Conservation (phyloP, 2,888 invertebrate genomes). For the Heteromyza rotundicornis region DNA sequence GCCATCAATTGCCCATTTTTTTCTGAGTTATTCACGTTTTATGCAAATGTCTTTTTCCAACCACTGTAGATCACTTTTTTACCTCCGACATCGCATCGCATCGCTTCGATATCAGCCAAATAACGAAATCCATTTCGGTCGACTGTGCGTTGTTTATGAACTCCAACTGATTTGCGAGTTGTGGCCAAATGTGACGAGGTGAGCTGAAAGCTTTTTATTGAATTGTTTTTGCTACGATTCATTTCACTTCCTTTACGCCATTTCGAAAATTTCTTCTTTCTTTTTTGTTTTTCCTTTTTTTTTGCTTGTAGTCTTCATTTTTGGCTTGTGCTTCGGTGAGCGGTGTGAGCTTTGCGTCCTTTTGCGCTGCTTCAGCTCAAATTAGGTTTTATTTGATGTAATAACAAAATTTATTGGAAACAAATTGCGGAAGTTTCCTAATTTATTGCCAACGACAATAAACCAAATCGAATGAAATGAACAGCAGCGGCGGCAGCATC, state of each 20-base stretch:
- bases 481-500: conserved; percentile 2
- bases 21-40: too few relatives aligned
- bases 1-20: too few relatives aligned
- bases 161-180: conserved; percentile 16
- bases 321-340: conserved; percentile 7
- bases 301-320: neutral
- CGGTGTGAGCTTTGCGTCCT: conserved; percentile 10
- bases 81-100: neutral
- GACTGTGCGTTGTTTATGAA: neutral
- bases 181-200: neutral
- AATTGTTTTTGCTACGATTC: conserved; percentile 22
- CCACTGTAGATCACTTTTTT: too few relatives aligned
- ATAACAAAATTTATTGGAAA: conserved; percentile 36
- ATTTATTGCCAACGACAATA: conserved; percentile 33
- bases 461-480: conserved; percentile 24
- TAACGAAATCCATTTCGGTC: conserved; percentile 10
- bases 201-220: conserved; percentile 16
- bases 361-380: conserved; percentile 15
- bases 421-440: conserved; percentile 35
- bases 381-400: conserved; percentile 33
- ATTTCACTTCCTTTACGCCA: conserved; percentile 17
- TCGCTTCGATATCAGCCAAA: neutral
- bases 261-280: neutral
- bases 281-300: conserved; percentile 8
- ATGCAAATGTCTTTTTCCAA: too few relatives aligned